Conservation (phyloP, 2,888 invertebrate species). For the Hypsopygia costalis region DNA sequence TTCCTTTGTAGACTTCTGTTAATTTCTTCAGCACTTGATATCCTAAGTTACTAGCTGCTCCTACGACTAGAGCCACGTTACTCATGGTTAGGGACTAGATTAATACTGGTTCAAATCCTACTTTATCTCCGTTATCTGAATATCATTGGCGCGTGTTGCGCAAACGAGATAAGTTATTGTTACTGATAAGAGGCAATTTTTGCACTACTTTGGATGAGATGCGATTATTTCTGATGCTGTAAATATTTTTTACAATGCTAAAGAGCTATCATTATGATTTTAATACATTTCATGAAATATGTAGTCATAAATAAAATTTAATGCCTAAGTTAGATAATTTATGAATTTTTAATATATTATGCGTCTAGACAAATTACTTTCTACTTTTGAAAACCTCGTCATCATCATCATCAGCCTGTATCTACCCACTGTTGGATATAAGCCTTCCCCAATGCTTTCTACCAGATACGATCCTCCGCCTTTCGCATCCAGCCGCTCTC, state of each 20-base stretch:
- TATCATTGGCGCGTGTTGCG: slow-evolving; percentile 39
- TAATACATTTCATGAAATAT: too few species aligned
- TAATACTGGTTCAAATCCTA: slow-evolving; percentile 43
- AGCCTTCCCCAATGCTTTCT: too few species aligned
- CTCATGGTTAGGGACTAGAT: slow-evolving; percentile 48
- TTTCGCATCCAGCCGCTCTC: too few species aligned
- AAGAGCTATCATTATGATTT: too few species aligned
- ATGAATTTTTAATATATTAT: too few species aligned
- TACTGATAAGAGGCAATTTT: slow-evolving; percentile 2
- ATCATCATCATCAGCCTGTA: too few species aligned
- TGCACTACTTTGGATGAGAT: slow-evolving; percentile 25
- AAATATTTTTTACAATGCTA: slow-evolving; percentile 4
- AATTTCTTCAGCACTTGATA: slow-evolving; percentile 64
- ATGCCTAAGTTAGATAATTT: too few species aligned
- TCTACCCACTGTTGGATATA: too few species aligned
- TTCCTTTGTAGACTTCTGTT: slow-evolving; percentile 48
- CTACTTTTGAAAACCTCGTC: too few species aligned
- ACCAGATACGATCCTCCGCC: too few species aligned
- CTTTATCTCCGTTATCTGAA: slow-evolving; percentile 56
- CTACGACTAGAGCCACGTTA: slow-evolving; percentile 65
- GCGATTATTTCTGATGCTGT: slow-evolving; percentile 40
- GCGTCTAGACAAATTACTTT: too few species aligned
- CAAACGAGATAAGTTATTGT: slow-evolving; percentile 39
- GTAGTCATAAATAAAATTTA: too few species aligned
- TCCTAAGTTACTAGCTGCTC: slow-evolving; percentile 66